Evolutionary conservation across 92 coral and sea anemone species (phyloP), one percentile per base, ranked within the genome.

Genomic region (Umimayanthus kanabou): DNA sequence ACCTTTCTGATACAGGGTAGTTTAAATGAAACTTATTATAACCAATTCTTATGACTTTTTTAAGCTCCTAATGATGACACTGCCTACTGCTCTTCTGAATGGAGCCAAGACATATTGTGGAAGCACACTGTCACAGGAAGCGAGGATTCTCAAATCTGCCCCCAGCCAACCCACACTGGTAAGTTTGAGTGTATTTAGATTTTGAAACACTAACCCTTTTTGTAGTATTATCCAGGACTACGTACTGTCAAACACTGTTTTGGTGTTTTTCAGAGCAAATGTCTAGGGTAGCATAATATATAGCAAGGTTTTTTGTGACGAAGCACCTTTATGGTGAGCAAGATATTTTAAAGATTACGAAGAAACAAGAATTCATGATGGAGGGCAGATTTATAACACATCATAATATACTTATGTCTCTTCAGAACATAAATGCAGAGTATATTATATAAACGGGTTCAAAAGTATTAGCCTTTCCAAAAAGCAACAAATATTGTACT

Each of bases 81-180:
- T 2, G 96, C 98, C 20, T 95, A 89, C 75, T 95, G 98, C 73
- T 64, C 93, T 23, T 79, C 98, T 18, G 93, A 93, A 82, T 95
- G 98, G 98, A 87, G 85, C 43, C 98, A 95, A 80, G 98, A 93
- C 73, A 87, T 95, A 26, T 67, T 82, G 10, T 95, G 98, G 98
- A 93, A 93, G 50, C 92, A 91, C 67, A 95, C 98, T 47, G 96
- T 95, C 14, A 91, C 93, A 7, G 93, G 98, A 45, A 85, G 88
- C 57, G 89, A 87, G n/a, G 89, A 88, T 57, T 25, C 87, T 50
- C 94, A 91, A 50, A 16, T 88, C n/a, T 95, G 98, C 72, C 98
- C 98, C 53, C 94, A 92, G 39, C 89, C 88, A 64, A 93, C 88
- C 67, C 76, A 91, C 61, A 40, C 80, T 69, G 95, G 98, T 93